These are phyloP conservation scores for Xiphophorus maculatus DNA, from an alignment of 2,113 vertebrate species.

Conservation along the genomic window DNA sequence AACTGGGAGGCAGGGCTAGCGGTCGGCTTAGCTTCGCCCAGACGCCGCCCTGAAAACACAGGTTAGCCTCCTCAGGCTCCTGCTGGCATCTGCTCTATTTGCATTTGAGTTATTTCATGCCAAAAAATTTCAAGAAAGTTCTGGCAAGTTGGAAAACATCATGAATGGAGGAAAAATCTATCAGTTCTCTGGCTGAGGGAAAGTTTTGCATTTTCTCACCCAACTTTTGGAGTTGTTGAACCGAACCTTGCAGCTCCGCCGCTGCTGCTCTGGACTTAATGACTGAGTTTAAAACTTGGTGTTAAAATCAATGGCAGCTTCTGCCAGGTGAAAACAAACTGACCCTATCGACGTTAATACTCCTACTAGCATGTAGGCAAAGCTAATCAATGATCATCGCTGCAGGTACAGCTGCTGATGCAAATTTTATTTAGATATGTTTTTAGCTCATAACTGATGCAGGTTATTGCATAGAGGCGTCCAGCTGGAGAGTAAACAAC, in stretches of 20 bases:
- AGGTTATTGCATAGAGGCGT: too few species aligned
- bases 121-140: slow-evolving; percentile 21
- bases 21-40: slow-evolving; percentile 17
- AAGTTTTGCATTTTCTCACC: not conserved
- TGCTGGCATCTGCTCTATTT: slow-evolving; percentile 51
- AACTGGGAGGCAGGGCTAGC: slow-evolving; percentile 47
- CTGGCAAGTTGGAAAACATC: slow-evolving; percentile 8
- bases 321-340: not conserved
- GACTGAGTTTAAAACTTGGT: not conserved
- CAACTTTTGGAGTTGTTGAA: not conserved
- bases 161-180: slow-evolving; percentile 12
- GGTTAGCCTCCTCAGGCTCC: slow-evolving; percentile 20
- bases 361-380: not conserved
- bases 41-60: slow-evolving; percentile 32
- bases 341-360: not conserved
- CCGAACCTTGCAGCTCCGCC: not conserved
- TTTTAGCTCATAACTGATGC: too few species aligned
- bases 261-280: too few species aligned
- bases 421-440: too few species aligned
- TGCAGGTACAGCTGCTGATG: not conserved
- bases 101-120: slow-evolving; percentile 50
- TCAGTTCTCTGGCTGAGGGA: not conserved
- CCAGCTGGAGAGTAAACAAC: too few species aligned
- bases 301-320: not conserved
- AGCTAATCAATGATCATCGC: not conserved